Conservation (phyloP, 2,888 invertebrate genomes). For the Atethmia centrago region DNA sequence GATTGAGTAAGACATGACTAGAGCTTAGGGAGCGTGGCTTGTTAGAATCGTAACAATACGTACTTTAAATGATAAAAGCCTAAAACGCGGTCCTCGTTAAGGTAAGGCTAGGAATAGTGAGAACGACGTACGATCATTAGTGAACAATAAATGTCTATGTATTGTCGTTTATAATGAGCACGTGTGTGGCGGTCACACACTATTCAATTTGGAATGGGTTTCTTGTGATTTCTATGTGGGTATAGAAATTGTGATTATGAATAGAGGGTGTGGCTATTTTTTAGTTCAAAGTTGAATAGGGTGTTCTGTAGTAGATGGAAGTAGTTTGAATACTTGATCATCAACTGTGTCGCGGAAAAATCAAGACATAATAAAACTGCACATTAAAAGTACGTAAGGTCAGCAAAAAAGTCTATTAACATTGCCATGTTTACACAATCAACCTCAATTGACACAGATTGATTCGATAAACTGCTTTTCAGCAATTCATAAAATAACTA, state of each 20-base stretch:
- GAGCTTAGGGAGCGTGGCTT: no score
- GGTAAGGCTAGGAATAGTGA: constrained; percentile 50
- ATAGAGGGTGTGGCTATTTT: neutral
- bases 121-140: constrained; percentile 55
- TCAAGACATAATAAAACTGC: neutral
- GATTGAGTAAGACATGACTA: no score
- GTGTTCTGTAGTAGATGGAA: neutral
- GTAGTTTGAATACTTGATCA: neutral
- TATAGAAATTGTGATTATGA: constrained; percentile 4
- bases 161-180: constrained; percentile 62
- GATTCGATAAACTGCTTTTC: neutral
- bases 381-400: neutral
- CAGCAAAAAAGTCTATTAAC: neutral
- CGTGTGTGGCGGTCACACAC: constrained; percentile 34
- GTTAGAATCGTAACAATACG: no score
- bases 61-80: constrained; percentile 33
- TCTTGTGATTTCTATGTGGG: constrained; percentile 43
- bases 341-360: neutral
- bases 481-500: neutral
- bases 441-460: neutral
- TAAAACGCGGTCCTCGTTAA: constrained; percentile 57
- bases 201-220: constrained; percentile 37
- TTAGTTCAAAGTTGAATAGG: no score
- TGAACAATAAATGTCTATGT: constrained; percentile 62
- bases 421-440: neutral